These are phyloP conservation scores for Agraylea sexmaculata DNA, from an alignment of 1,140 invertebrate genomes.

Conservation along the genomic window DNA sequence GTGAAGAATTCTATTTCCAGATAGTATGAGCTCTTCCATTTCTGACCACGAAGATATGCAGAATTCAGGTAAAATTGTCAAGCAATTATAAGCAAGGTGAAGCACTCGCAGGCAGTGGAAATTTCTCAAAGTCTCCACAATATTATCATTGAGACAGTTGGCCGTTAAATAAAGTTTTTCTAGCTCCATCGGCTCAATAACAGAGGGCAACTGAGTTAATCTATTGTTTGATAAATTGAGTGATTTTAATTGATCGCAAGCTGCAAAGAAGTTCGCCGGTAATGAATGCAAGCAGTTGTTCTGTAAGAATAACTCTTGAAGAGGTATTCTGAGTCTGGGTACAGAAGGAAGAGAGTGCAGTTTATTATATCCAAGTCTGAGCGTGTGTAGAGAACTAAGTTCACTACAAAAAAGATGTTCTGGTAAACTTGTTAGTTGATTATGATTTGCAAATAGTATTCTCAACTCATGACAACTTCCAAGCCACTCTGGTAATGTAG, in stretches of 20 bases:
- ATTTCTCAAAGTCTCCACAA: slow-evolving; percentile 54
- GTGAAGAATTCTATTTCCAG: slow-evolving; percentile 65
- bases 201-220: slow-evolving; percentile 49
- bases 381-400: slow-evolving; percentile 51
- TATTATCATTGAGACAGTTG: slow-evolving; percentile 63
- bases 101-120: slow-evolving; percentile 54
- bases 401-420: slow-evolving; percentile 62
- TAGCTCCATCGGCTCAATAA: slow-evolving; percentile 46
- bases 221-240: slow-evolving; percentile 71
- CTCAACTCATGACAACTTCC: slow-evolving; percentile 59
- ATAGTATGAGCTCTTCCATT: slow-evolving; percentile 69
- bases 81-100: slow-evolving; percentile 67
- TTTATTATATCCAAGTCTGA: slow-evolving; percentile 66
- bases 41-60: slow-evolving; percentile 64
- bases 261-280: slow-evolving; percentile 63
- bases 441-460: slow-evolving; percentile 63
- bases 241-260: slow-evolving; percentile 55
- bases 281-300: slow-evolving; percentile 62
- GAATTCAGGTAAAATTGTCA: slow-evolving; percentile 60
- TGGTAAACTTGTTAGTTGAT: slow-evolving; percentile 53
- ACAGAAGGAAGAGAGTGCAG: slow-evolving; percentile 56
- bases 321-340: slow-evolving; percentile 49
- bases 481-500: slow-evolving; percentile 63
- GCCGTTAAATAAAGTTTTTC: slow-evolving; percentile 65
- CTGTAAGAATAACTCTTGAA: slow-evolving; percentile 62